These are phyloP conservation scores for Parauchenoglanis ngamensis DNA, from an alignment of 2,797 vertebrate species.

Conservation along the genomic window DNA sequence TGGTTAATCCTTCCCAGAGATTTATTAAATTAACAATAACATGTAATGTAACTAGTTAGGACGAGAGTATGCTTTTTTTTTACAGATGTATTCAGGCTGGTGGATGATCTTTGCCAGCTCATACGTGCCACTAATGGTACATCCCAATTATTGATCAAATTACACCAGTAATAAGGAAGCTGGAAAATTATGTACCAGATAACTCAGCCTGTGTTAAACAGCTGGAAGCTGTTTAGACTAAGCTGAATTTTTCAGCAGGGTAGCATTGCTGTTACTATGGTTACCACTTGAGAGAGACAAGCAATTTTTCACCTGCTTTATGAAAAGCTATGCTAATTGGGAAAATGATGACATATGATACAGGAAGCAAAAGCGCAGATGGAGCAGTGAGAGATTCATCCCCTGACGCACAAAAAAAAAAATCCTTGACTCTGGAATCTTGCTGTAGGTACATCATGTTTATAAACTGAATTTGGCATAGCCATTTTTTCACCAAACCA, in stretches of 20 bases:
- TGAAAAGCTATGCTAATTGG: conserved; percentile 3
- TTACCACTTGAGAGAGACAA: not conserved
- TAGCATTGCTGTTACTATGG: conserved; percentile 15
- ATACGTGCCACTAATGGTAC: not conserved
- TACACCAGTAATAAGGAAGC: not conserved
- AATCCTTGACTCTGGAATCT: not conserved
- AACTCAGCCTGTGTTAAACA: not conserved
- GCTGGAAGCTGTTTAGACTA: not conserved
- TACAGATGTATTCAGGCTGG: not conserved
- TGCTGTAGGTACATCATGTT: not conserved
- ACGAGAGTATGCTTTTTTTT: not conserved
- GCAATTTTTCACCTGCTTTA: conserved; percentile 9
- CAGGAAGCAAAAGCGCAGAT: not conserved
- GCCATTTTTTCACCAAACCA: not conserved
- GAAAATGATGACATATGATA: conserved; percentile 21
- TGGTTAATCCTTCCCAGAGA: not conserved
- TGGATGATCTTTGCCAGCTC: not conserved
- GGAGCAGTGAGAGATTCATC: not conserved
- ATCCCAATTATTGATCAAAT: not conserved
- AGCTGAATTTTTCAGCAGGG: not conserved
- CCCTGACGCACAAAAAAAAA: not conserved
- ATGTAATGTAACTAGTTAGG: not conserved
- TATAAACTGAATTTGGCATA: not conserved
- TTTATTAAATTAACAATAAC: not conserved
- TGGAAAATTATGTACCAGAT: not conserved